phyloP scores from a whole-genome alignment of 1,140 invertebrate genomes.

The Calycopis cecrops region DNA sequence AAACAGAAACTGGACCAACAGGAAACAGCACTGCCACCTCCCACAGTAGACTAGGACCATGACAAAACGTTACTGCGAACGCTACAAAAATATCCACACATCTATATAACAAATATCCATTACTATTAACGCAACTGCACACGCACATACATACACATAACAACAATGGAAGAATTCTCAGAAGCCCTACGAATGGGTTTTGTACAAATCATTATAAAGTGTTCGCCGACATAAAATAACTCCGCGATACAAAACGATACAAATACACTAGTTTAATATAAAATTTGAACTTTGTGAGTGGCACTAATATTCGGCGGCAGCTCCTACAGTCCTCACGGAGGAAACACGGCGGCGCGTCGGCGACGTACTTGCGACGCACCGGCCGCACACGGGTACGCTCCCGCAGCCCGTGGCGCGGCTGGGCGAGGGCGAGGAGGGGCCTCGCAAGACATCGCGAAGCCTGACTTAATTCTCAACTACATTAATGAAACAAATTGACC shows the following conservation, averaged over 20 bases:
- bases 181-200: constrained; percentile 42
- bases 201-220: constrained; percentile 27
- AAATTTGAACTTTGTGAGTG: constrained; percentile 18
- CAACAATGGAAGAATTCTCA: constrained; percentile 64
- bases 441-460: too few relatives aligned
- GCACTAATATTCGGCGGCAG: constrained; percentile 10
- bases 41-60: not conserved
- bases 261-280: constrained; percentile 12
- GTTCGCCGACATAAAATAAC: constrained; percentile 27
- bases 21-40: constrained; percentile 5
- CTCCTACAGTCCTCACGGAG: constrained; percentile 33
- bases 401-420: not conserved
- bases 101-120: constrained; percentile 13
- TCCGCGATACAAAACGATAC: constrained; percentile 8
- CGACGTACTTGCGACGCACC: too few relatives aligned
- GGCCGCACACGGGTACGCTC: not conserved
- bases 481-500: too few relatives aligned
- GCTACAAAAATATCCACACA: constrained; percentile 11
- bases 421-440: not conserved
- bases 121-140: constrained; percentile 3
- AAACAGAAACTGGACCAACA: not conserved
- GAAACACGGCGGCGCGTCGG: constrained; percentile 19
- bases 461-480: too few relatives aligned
- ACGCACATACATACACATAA: constrained; percentile 19
- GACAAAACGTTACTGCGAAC: constrained; percentile 3